Conservation (phyloP, 2,797 vertebrate species). For the Streptopelia turtur region DNA sequence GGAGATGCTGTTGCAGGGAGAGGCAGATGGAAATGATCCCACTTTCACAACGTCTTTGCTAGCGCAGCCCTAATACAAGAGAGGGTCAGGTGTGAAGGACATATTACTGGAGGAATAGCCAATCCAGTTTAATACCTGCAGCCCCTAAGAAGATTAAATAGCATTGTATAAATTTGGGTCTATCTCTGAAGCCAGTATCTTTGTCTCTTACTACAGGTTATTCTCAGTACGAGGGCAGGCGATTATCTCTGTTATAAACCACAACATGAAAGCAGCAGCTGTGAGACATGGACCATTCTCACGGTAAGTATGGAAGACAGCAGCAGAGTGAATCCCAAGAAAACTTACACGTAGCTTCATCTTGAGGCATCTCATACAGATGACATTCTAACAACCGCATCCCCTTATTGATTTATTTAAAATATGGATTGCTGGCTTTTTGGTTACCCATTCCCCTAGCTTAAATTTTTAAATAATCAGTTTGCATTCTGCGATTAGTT, state of each 20-base stretch:
- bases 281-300: rapidly evolving
- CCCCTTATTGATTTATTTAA: too few species aligned
- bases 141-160: slow-evolving; percentile 91
- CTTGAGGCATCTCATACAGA: rapidly evolving
- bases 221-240: not conserved
- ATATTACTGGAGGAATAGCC: slow-evolving; percentile 79
- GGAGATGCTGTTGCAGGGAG: slow-evolving; percentile 74
- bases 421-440: too few species aligned
- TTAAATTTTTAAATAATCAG: too few species aligned
- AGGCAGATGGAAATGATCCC: slow-evolving; percentile 68
- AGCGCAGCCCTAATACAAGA: slow-evolving; percentile 50
- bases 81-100: slow-evolving; percentile 85
- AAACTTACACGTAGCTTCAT: not conserved
- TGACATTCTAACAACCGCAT: too few species aligned
- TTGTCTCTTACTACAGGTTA: slow-evolving; percentile 3
- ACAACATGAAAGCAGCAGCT: not conserved
- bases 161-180: slow-evolving; percentile 74
- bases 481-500: too few species aligned
- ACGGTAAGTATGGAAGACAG: rapidly evolving
- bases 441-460: too few species aligned
- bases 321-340: rapidly evolving
- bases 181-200: slow-evolving; percentile 68
- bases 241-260: not conserved
- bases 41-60: slow-evolving; percentile 60
- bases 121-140: slow-evolving; percentile 88